Conservation (phyloP, 2,888 invertebrate genomes). For the Melanotus villosus region DNA sequence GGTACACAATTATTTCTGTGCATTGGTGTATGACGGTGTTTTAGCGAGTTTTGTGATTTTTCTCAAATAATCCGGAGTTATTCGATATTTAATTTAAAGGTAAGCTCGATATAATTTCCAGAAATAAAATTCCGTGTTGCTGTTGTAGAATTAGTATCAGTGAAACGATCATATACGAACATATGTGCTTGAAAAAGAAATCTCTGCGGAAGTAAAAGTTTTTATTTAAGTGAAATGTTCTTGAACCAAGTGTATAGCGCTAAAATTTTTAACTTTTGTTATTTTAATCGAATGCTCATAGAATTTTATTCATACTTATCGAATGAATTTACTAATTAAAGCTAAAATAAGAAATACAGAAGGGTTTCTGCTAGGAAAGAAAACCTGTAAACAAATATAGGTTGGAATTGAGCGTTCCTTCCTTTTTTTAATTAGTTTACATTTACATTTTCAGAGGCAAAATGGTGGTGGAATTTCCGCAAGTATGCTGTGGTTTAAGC, state of each 20-base stretch:
- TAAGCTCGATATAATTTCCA: neutral
- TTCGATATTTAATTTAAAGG: neutral
- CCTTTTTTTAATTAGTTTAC: neutral
- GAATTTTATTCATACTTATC: too few relatives aligned
- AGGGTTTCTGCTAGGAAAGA: too few relatives aligned
- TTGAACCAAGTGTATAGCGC: neutral
- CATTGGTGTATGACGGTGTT: constrained; percentile 35
- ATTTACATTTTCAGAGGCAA: constrained; percentile 19
- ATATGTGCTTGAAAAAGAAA: too few relatives aligned
- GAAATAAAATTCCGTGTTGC: too few relatives aligned
- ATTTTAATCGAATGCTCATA: too few relatives aligned
- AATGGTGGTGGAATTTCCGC: constrained; percentile 53
- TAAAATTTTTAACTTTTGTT: too few relatives aligned
- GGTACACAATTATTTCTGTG: constrained; percentile 33
- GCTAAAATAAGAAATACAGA: too few relatives aligned
- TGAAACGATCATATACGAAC: too few relatives aligned
- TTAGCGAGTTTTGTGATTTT: constrained; percentile 35
- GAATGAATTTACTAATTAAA: too few relatives aligned
- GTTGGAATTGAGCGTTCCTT: neutral
- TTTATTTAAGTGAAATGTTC: neutral
- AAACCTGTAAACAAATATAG: too few relatives aligned
- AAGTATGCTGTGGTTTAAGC: constrained; percentile 57
- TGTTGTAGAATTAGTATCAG: too few relatives aligned
- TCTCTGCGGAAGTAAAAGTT: constrained; percentile 28
- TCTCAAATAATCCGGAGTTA: constrained; percentile 14